phyloP scores from a whole-genome alignment of 2,113 vertebrate species.

The Empidonax alnorum region DNA sequence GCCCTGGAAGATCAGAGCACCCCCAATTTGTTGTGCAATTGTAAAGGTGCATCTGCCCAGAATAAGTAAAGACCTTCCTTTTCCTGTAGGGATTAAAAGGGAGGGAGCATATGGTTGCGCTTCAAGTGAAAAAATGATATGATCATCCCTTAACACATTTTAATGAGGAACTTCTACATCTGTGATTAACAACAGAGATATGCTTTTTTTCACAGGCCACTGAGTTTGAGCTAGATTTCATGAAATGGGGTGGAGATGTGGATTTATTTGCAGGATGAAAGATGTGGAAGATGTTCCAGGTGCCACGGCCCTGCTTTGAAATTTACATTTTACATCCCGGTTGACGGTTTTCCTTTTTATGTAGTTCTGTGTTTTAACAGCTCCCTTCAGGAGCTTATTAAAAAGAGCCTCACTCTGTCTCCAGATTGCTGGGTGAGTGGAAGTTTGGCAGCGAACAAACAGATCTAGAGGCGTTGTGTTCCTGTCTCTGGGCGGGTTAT shows the following conservation, averaged over 20 bases:
- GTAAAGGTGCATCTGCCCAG: background rate
- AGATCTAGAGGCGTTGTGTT: conserved; percentile 4
- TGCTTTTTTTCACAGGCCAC: background rate
- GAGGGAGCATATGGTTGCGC: background rate
- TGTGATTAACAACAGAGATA: background rate
- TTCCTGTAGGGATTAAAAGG: background rate
- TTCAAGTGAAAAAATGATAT: background rate
- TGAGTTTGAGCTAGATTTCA: background rate
- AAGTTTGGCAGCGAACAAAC: conserved; percentile 5
- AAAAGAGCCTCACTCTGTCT: background rate
- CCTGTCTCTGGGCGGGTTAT: background rate
- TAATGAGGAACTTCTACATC: background rate
- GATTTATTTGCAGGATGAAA: background rate
- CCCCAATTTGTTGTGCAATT: background rate
- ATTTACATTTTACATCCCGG: background rate
- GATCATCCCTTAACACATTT: conserved; percentile 3
- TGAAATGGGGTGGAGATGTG: background rate
- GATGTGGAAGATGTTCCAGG: background rate
- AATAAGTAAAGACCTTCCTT: background rate
- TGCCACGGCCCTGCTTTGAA: background rate
- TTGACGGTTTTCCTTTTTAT: background rate
- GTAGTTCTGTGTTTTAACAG: background rate
- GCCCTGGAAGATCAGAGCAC: background rate
- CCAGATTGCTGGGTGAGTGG: conserved; percentile 13
- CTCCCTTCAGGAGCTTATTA: conserved; percentile 27